Evolutionary conservation across 2,888 invertebrate species (phyloP), one percentile per base, ranked within the genome.

Genomic region (Erebia epiphron): DNA sequence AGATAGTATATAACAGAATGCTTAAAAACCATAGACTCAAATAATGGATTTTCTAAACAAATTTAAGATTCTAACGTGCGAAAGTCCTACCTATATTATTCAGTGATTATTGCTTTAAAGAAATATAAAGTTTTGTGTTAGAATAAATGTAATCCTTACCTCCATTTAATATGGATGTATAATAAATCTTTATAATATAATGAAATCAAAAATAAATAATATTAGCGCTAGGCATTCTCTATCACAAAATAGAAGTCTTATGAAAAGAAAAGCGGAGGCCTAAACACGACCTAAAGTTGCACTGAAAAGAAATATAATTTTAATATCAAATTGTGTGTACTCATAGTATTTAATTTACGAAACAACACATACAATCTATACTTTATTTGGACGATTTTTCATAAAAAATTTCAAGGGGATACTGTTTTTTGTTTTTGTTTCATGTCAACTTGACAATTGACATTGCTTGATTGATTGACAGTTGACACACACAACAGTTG

Each of bases 371-470:
- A 90, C 87, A 84, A 83, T 4, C 16, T 18, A 18, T 85, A 84
- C 82, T 83, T 82, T 83, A 79, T 81, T 83, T 82, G 80, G 82
- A 82, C 78, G 83, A 86, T 86, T 84, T 86, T 88, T 35, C 86
- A 89, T 89, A 85, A 88, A 91, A 89, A 91, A 88, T 91, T 91
- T 87, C 86, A 89, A 87, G 83, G 83, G 83, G 80, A 87, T 88
- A 87, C 86, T 88, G 89, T 90, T 90, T 91, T 91, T 91, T 91
- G 88, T 90, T 91, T 91, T 90, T 89, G 83, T 63, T 60, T 67
- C 62, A 66, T 66, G 68, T 73, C 66, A 73, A 21, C 8, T 10
- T 18, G 54, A 16, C 2, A 54, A 54, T 10, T 8, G 16, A 8
- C 35, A 35, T 35, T 35, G 35, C 5, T 35, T 35, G 26, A 2